A percentile compares a stretch with the other conserved stretches of the same genome.
phyloP scores from a whole-genome alignment of 2,797 vertebrate genomes.

The Coregonus suidteri region DNA sequence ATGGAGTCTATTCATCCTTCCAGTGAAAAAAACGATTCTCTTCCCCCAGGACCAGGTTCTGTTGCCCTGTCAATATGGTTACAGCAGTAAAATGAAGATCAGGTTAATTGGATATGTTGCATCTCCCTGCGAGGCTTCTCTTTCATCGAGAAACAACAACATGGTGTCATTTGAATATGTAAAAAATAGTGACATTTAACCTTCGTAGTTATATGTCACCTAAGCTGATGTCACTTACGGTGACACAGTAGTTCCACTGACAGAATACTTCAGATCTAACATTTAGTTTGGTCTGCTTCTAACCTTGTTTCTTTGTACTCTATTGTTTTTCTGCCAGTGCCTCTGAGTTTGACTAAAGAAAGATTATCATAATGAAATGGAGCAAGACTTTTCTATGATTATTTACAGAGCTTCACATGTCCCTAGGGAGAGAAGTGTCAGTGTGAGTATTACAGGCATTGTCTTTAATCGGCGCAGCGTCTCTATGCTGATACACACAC shows the following conservation, averaged over 20 bases:
- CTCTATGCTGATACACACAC: neutral
- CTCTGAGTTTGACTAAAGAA: neutral
- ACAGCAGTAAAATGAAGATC: neutral
- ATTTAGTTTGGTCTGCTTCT: neutral
- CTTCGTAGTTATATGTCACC: neutral
- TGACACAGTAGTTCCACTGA: neutral
- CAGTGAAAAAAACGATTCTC: slow-evolving; percentile 44
- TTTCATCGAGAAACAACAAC: neutral
- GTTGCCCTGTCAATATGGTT: neutral
- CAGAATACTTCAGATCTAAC: neutral
- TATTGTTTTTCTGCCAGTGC: neutral
- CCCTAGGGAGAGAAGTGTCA: neutral
- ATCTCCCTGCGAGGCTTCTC: neutral
- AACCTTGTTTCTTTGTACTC: neutral
- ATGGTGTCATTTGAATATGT: neutral
- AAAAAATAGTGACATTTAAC: neutral
- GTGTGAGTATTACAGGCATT: neutral
- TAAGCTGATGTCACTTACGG: neutral
- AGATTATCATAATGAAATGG: neutral
- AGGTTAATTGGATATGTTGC: neutral
- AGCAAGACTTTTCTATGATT: neutral
- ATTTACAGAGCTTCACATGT: neutral
- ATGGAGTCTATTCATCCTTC: slow-evolving; percentile 77
- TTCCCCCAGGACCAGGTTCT: slow-evolving; percentile 51
- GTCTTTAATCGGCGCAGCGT: neutral